Percentiles rank a stretch among this genome's conserved stretches.
phyloP scores from a whole-genome alignment of 2,888 invertebrate species.

The Ichneumoninae sp. region DNA sequence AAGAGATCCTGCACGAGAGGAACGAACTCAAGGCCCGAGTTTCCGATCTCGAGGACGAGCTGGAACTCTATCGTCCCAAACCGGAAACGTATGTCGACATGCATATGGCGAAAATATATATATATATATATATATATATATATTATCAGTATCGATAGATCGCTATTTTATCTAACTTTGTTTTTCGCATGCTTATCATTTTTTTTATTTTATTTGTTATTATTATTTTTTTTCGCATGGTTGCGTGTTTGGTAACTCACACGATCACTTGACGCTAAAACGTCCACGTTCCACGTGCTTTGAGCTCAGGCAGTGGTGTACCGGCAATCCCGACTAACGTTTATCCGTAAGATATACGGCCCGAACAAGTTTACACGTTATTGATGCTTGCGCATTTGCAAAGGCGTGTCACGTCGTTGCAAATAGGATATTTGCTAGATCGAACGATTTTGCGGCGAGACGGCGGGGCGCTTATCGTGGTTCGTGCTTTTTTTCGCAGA shows the following conservation, averaged over 20 bases:
- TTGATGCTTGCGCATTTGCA: constrained; percentile 46
- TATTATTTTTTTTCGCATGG: constrained; percentile 65
- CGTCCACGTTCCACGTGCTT: constrained; percentile 67
- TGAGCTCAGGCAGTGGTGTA: constrained; percentile 71
- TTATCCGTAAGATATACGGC: constrained; percentile 68
- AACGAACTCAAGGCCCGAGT: constrained; percentile 97
- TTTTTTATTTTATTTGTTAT: constrained; percentile 48
- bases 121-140: not conserved
- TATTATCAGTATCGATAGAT: not conserved
- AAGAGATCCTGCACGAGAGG: constrained; percentile 95
- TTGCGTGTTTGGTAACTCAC: constrained; percentile 66
- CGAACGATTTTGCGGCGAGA: not conserved
- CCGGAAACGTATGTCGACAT: constrained; percentile 84
- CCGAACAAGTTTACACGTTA: constrained; percentile 37
- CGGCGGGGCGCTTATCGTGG: constrained; percentile 10
- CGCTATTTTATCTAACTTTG: constrained; percentile 63
- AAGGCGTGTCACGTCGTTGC: constrained; percentile 19
- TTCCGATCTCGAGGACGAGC: constrained; percentile 96
- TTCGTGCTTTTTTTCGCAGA: constrained; percentile 67
- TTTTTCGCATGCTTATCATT: constrained; percentile 69
- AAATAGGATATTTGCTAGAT: constrained; percentile 40
- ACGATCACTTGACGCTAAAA: constrained; percentile 59
- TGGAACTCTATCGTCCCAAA: constrained; percentile 90
- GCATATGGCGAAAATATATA: not conserved
- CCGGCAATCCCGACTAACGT: constrained; percentile 71